Base-by-base conservation (phyloP, 2,888 invertebrate genomes). In the Trimorus sp. region DNA sequence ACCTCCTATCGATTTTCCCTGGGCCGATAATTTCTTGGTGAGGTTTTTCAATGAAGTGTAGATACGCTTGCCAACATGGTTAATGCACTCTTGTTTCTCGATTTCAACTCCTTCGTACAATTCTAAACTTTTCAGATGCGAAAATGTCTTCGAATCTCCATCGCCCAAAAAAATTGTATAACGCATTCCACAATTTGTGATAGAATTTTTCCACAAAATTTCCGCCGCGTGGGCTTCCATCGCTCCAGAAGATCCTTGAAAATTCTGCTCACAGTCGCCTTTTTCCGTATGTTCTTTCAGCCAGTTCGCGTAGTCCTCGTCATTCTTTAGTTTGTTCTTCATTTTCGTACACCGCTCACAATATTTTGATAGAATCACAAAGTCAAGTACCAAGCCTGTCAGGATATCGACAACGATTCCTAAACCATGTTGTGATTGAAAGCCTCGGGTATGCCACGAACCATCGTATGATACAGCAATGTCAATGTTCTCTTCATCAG, bases 341-440 rank as follows among this genome's bases (percentile, higher is more conserved):
- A 69, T 42, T 0, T n/a, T 12, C 0, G 37, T 12, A 42, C 79
- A 79, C 14, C 37, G 15, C 0, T 60, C 36, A 15, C 79, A 79
- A 53, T 56, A 68, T 70, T 79, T 82, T 15, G 49, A 69, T 1
- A 71, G 26, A n/a, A 83, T 45, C 48, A 71, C 65, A 42, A 42
- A 83, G 51, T 83, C 76, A 9, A 80, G 11, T 1, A 77, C 79
- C 9, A 79, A 37, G 12, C 74, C 78, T 49, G 78, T 79, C 0
- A 69, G 11, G 36, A 63, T n/a, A 48, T 79, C 82, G 3, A 79
- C 56, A 1, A 79, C 77, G 7, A 56, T 15, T 38, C 56, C 58
- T 15, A 74, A 9, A 14, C 74, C 65, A n/a, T n/a, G n/a, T n/a
- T n/a, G 8, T 37, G 11, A 40, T 65, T 37, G 7, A 56, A 62